Conservation (phyloP, 1,140 invertebrate species). For the Atta colombica region DNA sequence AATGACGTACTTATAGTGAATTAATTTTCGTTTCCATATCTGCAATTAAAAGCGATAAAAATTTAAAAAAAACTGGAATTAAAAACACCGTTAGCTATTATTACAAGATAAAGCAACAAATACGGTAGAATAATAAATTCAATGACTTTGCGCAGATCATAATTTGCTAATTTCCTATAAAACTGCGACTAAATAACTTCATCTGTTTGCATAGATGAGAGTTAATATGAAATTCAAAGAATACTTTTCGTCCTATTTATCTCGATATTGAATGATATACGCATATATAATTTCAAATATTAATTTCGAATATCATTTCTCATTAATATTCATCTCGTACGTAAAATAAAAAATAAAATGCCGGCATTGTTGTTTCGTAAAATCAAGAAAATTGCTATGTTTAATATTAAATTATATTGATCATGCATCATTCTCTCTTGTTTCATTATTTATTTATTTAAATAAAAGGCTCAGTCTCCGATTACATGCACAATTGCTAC, state of each 20-base stretch:
- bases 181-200: background rate
- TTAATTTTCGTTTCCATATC: conserved; percentile 34
- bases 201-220: background rate
- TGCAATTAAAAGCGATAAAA: conserved; percentile 6
- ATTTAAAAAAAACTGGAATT: conserved; percentile 2
- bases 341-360: conserved; percentile 8
- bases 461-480: conserved; percentile 44
- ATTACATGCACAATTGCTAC: conserved; percentile 18
- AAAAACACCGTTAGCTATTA: conserved; percentile 11
- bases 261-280: conserved; percentile 16
- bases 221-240: conserved; percentile 8
- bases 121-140: conserved; percentile 32
- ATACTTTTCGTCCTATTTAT: conserved; percentile 1
- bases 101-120: conserved; percentile 6
- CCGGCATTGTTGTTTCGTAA: conserved; percentile 17
- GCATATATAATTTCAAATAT: conserved; percentile 12
- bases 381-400: conserved; percentile 15
- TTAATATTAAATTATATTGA: conserved; percentile 38
- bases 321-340: background rate
- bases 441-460: conserved; percentile 49
- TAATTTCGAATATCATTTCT: conserved; percentile 19
- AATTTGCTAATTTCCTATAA: conserved; percentile 14
- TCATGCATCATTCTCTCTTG: conserved; percentile 35
- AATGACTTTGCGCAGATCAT: conserved; percentile 17
- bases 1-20: conserved; percentile 57